phyloP scores from a whole-genome alignment of 2,113 vertebrate species.

The Gymnorhina tibicen region DNA sequence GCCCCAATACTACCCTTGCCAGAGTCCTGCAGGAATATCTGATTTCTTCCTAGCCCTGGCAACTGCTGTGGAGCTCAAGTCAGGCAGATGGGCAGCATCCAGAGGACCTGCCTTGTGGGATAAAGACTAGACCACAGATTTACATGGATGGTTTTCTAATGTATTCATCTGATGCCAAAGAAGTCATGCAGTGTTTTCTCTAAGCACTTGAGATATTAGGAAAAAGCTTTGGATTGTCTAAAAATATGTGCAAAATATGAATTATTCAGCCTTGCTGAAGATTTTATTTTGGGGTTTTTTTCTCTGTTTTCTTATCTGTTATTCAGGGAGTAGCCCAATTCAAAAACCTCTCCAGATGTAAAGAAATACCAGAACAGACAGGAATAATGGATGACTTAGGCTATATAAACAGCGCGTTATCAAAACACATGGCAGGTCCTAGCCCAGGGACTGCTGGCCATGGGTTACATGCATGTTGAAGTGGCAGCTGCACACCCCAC shows the following conservation, averaged over 20 bases:
- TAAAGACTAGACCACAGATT: neutral
- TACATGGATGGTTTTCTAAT: neutral
- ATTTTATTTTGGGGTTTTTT: neutral
- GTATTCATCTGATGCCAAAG: neutral
- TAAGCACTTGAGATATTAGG: neutral
- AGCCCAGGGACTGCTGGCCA: neutral
- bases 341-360: neutral
- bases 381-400: neutral
- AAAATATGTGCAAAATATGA: neutral
- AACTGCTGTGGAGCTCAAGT: neutral
- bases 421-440: neutral
- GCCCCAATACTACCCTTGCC: neutral
- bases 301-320: neutral
- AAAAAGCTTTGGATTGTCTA: neutral
- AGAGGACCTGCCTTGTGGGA: neutral
- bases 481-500: neutral
- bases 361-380: neutral
- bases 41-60: neutral
- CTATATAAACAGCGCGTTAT: neutral
- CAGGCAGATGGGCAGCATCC: neutral
- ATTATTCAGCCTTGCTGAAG: conserved; percentile 13
- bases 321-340: neutral
- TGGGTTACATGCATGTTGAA: neutral
- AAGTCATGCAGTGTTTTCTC: neutral
- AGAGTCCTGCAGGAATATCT: neutral